Conservation (phyloP, 2,888 invertebrate genomes). For the Thalpophila matura region DNA sequence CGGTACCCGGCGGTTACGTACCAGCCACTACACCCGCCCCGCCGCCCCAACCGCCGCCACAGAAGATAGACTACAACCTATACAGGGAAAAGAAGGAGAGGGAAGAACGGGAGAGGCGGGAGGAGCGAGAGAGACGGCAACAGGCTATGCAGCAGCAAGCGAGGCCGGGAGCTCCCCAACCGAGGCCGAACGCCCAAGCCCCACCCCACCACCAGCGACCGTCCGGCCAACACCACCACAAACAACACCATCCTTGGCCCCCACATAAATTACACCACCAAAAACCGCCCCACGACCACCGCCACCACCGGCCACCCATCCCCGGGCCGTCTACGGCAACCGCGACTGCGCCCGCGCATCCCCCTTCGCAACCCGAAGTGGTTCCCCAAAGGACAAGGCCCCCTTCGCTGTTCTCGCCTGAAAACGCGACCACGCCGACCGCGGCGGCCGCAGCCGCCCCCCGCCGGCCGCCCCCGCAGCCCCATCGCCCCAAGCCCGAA, state of each 20-base stretch:
- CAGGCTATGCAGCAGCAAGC: constrained; percentile 63
- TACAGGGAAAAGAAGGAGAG: constrained; percentile 93
- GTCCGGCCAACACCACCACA: constrained; percentile 70
- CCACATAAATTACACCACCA: constrained; percentile 81
- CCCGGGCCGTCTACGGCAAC: constrained; percentile 65
- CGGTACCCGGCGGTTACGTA: constrained; percentile 84
- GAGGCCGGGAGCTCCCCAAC: constrained; percentile 67
- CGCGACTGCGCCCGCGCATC: constrained; percentile 57
- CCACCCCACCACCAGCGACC: constrained; percentile 70
- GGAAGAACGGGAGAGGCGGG: constrained; percentile 88
- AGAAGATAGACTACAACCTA: constrained; percentile 91
- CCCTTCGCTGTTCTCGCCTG: constrained; percentile 93
- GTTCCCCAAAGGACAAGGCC: constrained; percentile 84
- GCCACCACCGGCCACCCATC: constrained; percentile 78
- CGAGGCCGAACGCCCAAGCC: constrained; percentile 68
- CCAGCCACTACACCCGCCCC: constrained; percentile 78
- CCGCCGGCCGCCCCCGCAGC: constrained; percentile 65
- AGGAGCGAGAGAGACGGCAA: constrained; percentile 77
- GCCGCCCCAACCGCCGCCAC: constrained; percentile 81
- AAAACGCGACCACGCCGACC: constrained; percentile 89
- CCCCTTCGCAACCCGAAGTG: constrained; percentile 62
- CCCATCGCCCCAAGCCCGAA: constrained; percentile 58
- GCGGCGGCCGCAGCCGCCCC: constrained; percentile 82
- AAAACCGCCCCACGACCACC: constrained; percentile 82
- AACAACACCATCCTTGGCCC: constrained; percentile 79